Evolutionary conservation across 2,888 invertebrate species (phyloP).

Genomic region (Unio delphinus): DNA sequence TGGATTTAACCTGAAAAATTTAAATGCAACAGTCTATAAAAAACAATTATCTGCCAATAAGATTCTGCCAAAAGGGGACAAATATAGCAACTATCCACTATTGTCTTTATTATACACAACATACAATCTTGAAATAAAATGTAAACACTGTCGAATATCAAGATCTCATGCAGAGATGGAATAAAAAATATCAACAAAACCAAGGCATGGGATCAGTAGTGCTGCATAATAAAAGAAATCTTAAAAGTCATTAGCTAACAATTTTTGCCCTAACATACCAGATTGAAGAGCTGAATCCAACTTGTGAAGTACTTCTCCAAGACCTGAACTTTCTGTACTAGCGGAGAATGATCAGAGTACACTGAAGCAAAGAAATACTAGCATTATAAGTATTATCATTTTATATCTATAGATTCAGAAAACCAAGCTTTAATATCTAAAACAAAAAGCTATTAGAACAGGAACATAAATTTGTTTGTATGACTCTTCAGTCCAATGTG

Average conservation of each 20-base stretch:
- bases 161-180: no score
- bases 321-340: slow-evolving; percentile 74
- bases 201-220: not conserved
- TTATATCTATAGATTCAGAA: not conserved
- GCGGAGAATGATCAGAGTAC: slow-evolving; percentile 73
- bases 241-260: not conserved
- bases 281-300: slow-evolving; percentile 66
- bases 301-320: slow-evolving; percentile 76
- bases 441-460: not conserved
- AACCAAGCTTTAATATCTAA: not conserved
- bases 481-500: not conserved
- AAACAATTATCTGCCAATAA: no score
- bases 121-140: no score
- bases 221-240: not conserved
- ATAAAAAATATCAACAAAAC: no score
- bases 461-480: not conserved
- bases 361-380: slow-evolving; percentile 60
- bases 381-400: not conserved
- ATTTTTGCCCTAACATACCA: slow-evolving; percentile 40
- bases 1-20: no score
- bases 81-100: no score
- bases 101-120: no score
- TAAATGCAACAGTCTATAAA: no score
- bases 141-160: no score
- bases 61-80: no score